Base-by-base conservation (phyloP, 2,797 vertebrate genomes). In the Hirundo rustica region DNA sequence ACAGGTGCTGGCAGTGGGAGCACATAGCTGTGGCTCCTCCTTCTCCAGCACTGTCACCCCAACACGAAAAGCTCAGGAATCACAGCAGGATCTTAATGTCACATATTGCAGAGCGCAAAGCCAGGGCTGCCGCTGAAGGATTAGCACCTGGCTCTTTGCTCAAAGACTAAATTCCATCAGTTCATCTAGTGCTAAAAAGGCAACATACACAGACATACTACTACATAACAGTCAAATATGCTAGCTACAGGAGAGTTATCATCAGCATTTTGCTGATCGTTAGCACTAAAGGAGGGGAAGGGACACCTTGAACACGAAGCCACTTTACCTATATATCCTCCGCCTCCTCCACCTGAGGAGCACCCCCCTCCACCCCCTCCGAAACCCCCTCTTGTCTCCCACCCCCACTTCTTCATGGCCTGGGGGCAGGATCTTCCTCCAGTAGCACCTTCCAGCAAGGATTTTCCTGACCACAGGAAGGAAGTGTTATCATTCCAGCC, bases 331-430 rank as follows among this genome's bases (percentile, higher is more conserved):
- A 99, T 99, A 97, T 99, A 99, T 98, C 99, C 99, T 97, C 99
- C 99, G 70, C 99, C 99, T 93, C 99, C 99, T 71, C 99, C 99
- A 92, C 99, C 99, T 48, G 99, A 98, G 92, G 98, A 98, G 95
- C 99, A 99, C 96, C 99, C 99, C 62, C 99, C 99, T 29, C 99
- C 99, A 80, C 99, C 99, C 66, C 99, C 99, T 93, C 99, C 99
- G 74, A 99, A 99, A 96, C 99, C 99, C 64, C 99, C 99, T 72
- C 97, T 98, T 95, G 99, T 99, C 98, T 98, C 98, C 99, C 99
- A 99, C 98, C 98, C 98, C 97, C 98, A 98, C 97, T 98, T 99
- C 93, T 99, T 99, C 97, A 97, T 97, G 97, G 98, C 98, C 97
- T 98, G 98, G 97, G 98, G 98, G 98, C 99, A 99, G 95, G 99